Conservation (phyloP, 2,113 vertebrate species). For the Halichoerus grypus region DNA sequence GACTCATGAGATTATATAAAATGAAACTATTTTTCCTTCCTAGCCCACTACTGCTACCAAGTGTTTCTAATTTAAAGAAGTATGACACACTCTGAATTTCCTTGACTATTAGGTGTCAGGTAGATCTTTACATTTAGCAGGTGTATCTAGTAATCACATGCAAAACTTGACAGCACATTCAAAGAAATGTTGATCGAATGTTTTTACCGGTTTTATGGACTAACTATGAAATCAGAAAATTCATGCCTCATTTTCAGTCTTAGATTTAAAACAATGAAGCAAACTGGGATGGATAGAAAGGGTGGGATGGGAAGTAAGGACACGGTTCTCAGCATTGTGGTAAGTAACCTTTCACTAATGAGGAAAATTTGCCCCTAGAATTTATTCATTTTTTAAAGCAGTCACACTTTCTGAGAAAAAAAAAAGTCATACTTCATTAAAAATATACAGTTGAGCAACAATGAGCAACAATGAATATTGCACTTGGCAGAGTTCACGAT, state of each 20-base stretch:
- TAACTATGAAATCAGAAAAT: background rate
- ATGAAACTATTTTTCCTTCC: background rate
- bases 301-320: background rate
- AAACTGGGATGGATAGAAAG: background rate
- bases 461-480: background rate
- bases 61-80: background rate
- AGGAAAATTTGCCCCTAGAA: background rate
- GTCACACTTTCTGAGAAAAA: background rate
- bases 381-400: background rate
- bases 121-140: background rate
- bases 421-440: background rate
- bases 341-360: background rate
- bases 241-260: background rate
- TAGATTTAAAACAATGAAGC: background rate
- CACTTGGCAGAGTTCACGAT: background rate
- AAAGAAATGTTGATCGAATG: background rate
- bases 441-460: background rate
- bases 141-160: background rate
- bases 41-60: background rate
- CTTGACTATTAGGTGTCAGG: background rate
- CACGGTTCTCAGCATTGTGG: background rate
- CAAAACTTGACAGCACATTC: background rate
- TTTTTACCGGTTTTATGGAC: background rate
- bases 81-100: background rate
- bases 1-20: background rate